Evolutionary conservation across 1,140 invertebrate species (phyloP).

Genomic region (Apis mellifera): Amel_HAv3.1 CM009932.2:5704501-5705000

Average conservation of each 20-base stretch:
- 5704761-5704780: constrained; percentile 81
- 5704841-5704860: constrained; percentile 79
- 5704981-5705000: constrained; percentile 37
- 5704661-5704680: constrained; percentile 93
- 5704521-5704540: background rate
- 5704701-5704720: constrained; percentile 89
- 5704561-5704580: background rate
- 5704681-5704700: constrained; percentile 87
- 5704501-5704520: background rate
- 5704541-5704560: too few species aligned
- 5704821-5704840: constrained; percentile 79
- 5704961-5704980: constrained; percentile 75
- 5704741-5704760: constrained; percentile 66
- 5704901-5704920: constrained; percentile 89
- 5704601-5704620: constrained; percentile 91
- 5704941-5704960: constrained; percentile 84
- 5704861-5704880: constrained; percentile 72
- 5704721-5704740: constrained; percentile 75
- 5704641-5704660: constrained; percentile 94
- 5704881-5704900: constrained; percentile 87
- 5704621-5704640: constrained; percentile 92
- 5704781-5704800: constrained; percentile 80
- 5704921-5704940: constrained; percentile 89
- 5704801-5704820: constrained; percentile 80
- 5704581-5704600: constrained; percentile 5